phyloP scores from a whole-genome alignment of 2,113 vertebrate genomes.

The Pyxicephalus adspersus region DNA sequence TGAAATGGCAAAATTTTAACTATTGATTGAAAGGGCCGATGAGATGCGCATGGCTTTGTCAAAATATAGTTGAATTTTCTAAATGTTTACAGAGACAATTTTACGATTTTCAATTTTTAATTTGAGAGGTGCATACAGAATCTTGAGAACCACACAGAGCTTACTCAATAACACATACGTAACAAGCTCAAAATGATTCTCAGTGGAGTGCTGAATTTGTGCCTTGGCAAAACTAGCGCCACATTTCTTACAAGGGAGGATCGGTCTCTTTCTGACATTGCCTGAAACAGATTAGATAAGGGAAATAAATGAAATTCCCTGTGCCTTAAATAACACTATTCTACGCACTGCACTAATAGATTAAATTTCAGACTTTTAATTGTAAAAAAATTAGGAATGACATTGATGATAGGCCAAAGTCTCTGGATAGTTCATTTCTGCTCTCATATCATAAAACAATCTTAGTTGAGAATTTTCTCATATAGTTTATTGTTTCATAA shows the following conservation, averaged over 20 bases:
- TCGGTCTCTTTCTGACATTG: neutral
- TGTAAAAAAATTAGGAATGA: slow-evolving; percentile 35
- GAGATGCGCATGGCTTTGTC: too few relatives aligned
- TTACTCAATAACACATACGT: neutral
- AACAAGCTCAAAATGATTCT: neutral
- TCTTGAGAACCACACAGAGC: neutral
- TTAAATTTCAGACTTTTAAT: slow-evolving; percentile 36
- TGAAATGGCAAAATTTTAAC: too few relatives aligned
- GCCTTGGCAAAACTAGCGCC: neutral
- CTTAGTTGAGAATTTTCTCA: slow-evolving; percentile 14
- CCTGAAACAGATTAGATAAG: slow-evolving; percentile 29
- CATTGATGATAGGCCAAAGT: slow-evolving; percentile 32
- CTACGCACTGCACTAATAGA: slow-evolving; percentile 27
- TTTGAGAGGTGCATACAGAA: neutral
- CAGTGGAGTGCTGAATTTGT: slow-evolving; percentile 8
- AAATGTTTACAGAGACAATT: too few relatives aligned
- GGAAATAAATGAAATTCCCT: slow-evolving; percentile 24
- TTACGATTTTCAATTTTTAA: too few relatives aligned
- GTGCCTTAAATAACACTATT: neutral
- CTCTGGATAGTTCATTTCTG: neutral
- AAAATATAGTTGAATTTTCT: too few relatives aligned
- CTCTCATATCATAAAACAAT: slow-evolving; percentile 39
- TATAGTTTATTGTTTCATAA: slow-evolving; percentile 39
- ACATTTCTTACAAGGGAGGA: slow-evolving; percentile 17
- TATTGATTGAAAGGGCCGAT: too few relatives aligned